Evolutionary conservation across 2,888 invertebrate genomes (phyloP).

Genomic region (Anoplius nigerrimus): DNA sequence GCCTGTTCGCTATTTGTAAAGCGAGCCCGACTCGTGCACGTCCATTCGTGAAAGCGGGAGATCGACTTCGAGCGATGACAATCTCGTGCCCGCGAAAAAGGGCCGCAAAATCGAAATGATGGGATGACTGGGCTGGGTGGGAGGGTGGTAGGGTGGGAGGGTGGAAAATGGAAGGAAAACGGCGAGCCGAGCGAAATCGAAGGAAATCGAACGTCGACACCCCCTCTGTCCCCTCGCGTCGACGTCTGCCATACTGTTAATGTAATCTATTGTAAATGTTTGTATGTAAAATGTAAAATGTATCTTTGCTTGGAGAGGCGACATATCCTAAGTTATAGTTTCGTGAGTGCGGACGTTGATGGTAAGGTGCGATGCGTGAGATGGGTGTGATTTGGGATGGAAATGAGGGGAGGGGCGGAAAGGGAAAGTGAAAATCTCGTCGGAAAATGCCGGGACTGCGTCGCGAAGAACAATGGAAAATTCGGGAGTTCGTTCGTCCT

Average conservation of each 20-base stretch:
- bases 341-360: slow-evolving; percentile 21
- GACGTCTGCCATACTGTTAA: slow-evolving; percentile 55
- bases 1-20: background rate
- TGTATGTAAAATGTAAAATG: slow-evolving; percentile 72
- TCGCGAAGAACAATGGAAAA: too few relatives aligned
- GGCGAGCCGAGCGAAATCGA: too few relatives aligned
- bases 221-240: slow-evolving; percentile 42
- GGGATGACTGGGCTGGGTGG: too few relatives aligned
- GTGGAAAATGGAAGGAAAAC: too few relatives aligned
- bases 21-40: background rate
- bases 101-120: too few relatives aligned
- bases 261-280: slow-evolving; percentile 73
- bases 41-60: too few relatives aligned
- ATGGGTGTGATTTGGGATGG: slow-evolving; percentile 5
- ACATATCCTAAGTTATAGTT: slow-evolving; percentile 71
- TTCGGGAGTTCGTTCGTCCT: slow-evolving; percentile 16
- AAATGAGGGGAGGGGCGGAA: slow-evolving; percentile 10
- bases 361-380: slow-evolving; percentile 13
- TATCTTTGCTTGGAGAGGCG: slow-evolving; percentile 70
- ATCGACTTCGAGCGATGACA: too few relatives aligned
- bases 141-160: background rate
- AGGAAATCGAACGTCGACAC: slow-evolving; percentile 23
- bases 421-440: background rate
- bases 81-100: too few relatives aligned
- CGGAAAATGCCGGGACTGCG: background rate